These are phyloP conservation scores for Drosophila helvetica DNA, from an alignment of 2,888 invertebrate species.

Conservation along the genomic window DNA sequence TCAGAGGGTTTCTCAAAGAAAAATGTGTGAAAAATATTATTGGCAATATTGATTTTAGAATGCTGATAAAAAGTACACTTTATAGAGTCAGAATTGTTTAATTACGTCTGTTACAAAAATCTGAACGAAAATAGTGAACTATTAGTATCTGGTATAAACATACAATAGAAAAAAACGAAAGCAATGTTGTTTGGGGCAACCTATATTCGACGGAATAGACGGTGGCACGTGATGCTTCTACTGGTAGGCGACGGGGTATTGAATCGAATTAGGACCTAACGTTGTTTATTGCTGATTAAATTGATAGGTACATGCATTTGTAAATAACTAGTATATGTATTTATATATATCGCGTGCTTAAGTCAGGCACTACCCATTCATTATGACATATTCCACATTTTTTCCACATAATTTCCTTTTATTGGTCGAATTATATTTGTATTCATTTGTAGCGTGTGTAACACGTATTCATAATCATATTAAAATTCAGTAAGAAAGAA, in stretches of 20 bases:
- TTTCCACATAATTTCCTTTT: too few relatives aligned
- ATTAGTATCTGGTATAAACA: neutral
- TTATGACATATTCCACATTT: too few relatives aligned
- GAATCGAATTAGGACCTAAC: slow-evolving; percentile 79
- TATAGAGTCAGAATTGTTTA: too few relatives aligned
- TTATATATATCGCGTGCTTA: slow-evolving; percentile 54
- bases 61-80: neutral
- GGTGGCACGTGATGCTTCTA: slow-evolving; percentile 30
- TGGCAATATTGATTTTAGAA: neutral
- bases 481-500: too few relatives aligned
- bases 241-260: slow-evolving; percentile 48
- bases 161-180: slow-evolving; percentile 41
- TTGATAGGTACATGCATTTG: slow-evolving; percentile 65
- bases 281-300: slow-evolving; percentile 78
- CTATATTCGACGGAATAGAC: slow-evolving; percentile 58
- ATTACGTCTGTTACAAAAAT: neutral
- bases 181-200: slow-evolving; percentile 56
- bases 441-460: neutral
- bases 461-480: too few relatives aligned
- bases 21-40: too few relatives aligned
- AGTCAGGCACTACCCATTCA: slow-evolving; percentile 41
- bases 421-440: slow-evolving; percentile 10
- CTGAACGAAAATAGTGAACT: neutral
- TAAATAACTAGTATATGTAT: slow-evolving; percentile 46
- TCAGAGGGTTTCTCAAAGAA: neutral